Base-by-base conservation (phyloP, 1,140 invertebrate genomes). In the Neomicropteryx cornuta region DNA sequence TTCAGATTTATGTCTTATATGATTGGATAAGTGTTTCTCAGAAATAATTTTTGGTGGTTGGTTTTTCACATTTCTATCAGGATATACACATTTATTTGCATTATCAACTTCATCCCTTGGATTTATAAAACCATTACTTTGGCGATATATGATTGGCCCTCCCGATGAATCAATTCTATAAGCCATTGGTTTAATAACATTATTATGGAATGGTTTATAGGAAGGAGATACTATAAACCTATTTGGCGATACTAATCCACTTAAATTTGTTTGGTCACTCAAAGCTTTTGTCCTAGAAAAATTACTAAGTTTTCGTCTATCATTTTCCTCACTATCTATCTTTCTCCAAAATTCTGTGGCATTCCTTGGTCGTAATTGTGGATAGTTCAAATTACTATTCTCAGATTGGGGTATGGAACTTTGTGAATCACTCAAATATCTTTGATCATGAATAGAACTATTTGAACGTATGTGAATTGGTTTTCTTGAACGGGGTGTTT, bases 281-380 rank as follows among this genome's bases (percentile, higher is more conserved):
- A 52, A 58, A 33, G 53, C 59, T 47, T 60, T 54, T 18, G 52
- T 55, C 39, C 56, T 56, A 17, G 56, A 47, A 50, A 59, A 60
- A 16, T 50, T 33, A 35, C 39, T 51, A 47, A 60, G 57, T 42
- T 61, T 55, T 36, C 52, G 48, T 48, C 53, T 54, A 45, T 61
- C 57, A 48, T 49, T 57, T 54, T 68, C 64, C 32, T 69, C 68
- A 41, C 68, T 61, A 48, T 76, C 75, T 45, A 75, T 68, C 54
- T 68, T 71, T 49, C 70, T 69, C 76, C 75, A 79, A 56, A 76
- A 76, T 39, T 77, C 71, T 39, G 70, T 68, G 8, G 73, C 71
- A 53, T 64, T 69, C 47, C 54, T 49, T 18, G 62, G 61, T 51
- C 49, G 49, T 42, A 52, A 45, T 42, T 61, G 56, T 19, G 53